A percentile compares a stretch with the other conserved stretches of the same genome.
Evolutionary conservation across 2,113 vertebrate genomes (phyloP).

Genomic region (Copsychus sechellarum): DNA sequence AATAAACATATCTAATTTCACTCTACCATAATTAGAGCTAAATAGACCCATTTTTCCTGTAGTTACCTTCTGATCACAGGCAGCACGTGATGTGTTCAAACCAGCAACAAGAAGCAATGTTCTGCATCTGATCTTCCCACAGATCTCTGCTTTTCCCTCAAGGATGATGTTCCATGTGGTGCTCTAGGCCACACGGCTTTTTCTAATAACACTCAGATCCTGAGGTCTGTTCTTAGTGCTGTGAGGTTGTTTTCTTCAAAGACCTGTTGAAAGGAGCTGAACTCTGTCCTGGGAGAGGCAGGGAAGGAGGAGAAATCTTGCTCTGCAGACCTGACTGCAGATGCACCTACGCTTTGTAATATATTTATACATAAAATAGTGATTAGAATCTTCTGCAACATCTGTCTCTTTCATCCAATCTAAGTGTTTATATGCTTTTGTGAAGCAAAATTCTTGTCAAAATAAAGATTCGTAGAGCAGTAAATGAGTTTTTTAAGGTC

Average conservation of each 20-base stretch:
- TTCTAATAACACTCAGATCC: background rate
- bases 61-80: background rate
- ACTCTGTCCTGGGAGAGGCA: background rate
- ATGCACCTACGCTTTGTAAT: background rate
- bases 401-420: background rate
- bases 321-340: background rate
- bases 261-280: background rate
- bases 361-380: background rate
- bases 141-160: background rate
- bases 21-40: constrained; percentile 1
- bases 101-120: background rate
- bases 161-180: background rate
- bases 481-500: constrained; percentile 10
- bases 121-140: background rate
- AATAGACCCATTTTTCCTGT: background rate
- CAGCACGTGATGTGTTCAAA: background rate
- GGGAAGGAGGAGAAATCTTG: background rate
- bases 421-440: background rate
- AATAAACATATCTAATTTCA: background rate
- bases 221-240: background rate
- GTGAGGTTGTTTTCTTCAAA: background rate
- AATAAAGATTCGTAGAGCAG: constrained; percentile 8
- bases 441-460: background rate
- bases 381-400: background rate
- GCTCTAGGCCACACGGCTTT: background rate